Base-by-base conservation (phyloP, 2,113 vertebrate species). In the Progne subis region DNA sequence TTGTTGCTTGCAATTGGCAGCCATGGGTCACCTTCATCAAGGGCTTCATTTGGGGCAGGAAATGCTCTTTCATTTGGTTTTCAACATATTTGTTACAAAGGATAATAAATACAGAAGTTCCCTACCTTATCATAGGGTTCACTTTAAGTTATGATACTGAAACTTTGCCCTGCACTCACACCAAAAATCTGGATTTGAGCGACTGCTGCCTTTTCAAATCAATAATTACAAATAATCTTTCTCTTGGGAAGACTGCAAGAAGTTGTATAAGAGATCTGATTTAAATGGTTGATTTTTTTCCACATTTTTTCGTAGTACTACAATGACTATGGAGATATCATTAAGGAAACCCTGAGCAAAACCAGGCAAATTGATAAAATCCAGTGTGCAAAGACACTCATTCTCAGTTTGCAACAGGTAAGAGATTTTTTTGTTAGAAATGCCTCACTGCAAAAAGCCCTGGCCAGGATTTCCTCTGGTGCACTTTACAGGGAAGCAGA, bases 321-420 rank as follows among this genome's bases (percentile, higher is more conserved):
- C 94, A 99, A 99, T 67, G 99, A 99, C 94, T 99, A 99, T 75
- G 99, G 99, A 29, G 99, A 99, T 98, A 99, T 99, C 97, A 99
- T 99, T 98, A 99, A 99, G 96, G 99, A 99, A 98, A 99, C 99
- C 8, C 95, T 99, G 90, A 99, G 99, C 98, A 99, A 99, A 98
- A 99, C 99, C 90, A 98, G 99, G 94, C 99, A 99, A 97, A 99
- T 99, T 32, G 99, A 99, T 98, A 99, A 99, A 98, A 99, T 99
- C 90, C 99, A 99, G 56, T 99, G 99, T 97, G 99, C 99, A 95
- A 99, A 99, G 98, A 99, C 99, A 1, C 99, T 99, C 94, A 99
- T 99, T 97, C 99, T 99, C 97, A 99, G 99, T 97, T 98, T 99
- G 96, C 99, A 99, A 92, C 99, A 99, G 99, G 99, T 99, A 97